phyloP scores from a whole-genome alignment of 2,113 vertebrate genomes.

The Xyrauchen texanus region DNA sequence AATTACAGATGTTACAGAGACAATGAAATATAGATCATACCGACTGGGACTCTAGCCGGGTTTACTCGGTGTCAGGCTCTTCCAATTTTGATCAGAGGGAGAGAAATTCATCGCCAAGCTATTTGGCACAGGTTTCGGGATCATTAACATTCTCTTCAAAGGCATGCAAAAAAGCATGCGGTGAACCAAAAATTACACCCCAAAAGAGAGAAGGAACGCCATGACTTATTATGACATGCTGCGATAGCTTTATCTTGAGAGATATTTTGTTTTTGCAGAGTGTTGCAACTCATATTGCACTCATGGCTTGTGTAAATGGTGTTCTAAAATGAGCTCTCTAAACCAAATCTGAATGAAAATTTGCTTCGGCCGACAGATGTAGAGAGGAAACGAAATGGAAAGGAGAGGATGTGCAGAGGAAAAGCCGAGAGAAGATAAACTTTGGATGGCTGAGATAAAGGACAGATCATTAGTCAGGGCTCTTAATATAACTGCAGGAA shows the following conservation, averaged over 20 bases:
- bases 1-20: slow-evolving; percentile 60
- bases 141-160: slow-evolving; percentile 35
- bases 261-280: slow-evolving; percentile 8
- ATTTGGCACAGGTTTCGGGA: slow-evolving; percentile 30
- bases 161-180: background rate
- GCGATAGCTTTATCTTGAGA: background rate
- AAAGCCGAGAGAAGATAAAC: slow-evolving; percentile 22
- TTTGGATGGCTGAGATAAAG: slow-evolving; percentile 39
- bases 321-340: background rate
- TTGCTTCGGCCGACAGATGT: slow-evolving; percentile 12
- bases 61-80: slow-evolving; percentile 39
- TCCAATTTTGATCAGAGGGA: slow-evolving; percentile 44
- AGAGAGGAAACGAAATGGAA: background rate
- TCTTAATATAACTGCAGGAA: slow-evolving; percentile 28
- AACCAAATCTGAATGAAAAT: slow-evolving; percentile 2
- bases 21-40: slow-evolving; percentile 51
- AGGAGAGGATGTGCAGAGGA: slow-evolving; percentile 6
- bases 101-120: slow-evolving; percentile 19
- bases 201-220: background rate
- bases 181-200: background rate
- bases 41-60: slow-evolving; percentile 35
- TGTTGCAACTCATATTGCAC: slow-evolving; percentile 13
- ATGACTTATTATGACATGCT: slow-evolving; percentile 5
- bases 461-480: slow-evolving; percentile 42
- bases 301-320: slow-evolving; percentile 9